Base-by-base conservation (phyloP, 92 coral and sea anemone genomes). In the Parazoanthus swiftii region DNA sequence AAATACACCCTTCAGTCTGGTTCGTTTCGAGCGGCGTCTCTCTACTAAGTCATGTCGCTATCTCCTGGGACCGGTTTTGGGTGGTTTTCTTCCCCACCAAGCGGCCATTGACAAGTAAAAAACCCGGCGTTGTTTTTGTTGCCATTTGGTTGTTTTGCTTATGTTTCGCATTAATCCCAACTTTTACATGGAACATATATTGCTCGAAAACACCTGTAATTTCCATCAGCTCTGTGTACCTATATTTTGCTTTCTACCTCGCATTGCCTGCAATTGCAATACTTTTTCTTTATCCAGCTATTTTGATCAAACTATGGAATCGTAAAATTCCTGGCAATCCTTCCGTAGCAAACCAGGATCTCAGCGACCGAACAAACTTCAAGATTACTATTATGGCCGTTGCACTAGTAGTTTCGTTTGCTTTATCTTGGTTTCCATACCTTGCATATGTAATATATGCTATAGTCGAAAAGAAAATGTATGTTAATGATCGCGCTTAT, bases 251-350 rank as follows among this genome's bases (percentile, higher is more conserved):
- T 73, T 13, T 73, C 15, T 73, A 29, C 38, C 44, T 42, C 16
- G 81, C 23, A 77, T 8, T 42, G 25, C 51, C 81, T 23, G 5
- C 81, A 25, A 77, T 77, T 8, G 58, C 50, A 44, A 77, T 77
- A 44, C 20, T 77, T 21, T 4, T 77, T 77, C 1, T 77, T 11
- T 77, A 77, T 44, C 81, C 81, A 38, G 81, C 81, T 77, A 77
- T 77, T 44, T 42, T 77, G 35, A 42, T 77, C 4, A 77, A 77
- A 29, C 33, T 29, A 29, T 29, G 33, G 33, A 29, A 29, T 29
- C 33, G 33, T 29, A 29, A 29, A 29, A 29, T 29, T 29, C 33
- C 33, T 29, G 33, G 33, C 33, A 29, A 29, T 29, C 33, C 33
- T 29, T 29, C 33, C 33, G 33, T 29, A 29, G 33, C 33, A 29